Percentiles rank a stretch among this genome's conserved stretches.
Evolutionary conservation across 2,797 vertebrate species (phyloP).

Genomic region (Scarus forsteni): DNA sequence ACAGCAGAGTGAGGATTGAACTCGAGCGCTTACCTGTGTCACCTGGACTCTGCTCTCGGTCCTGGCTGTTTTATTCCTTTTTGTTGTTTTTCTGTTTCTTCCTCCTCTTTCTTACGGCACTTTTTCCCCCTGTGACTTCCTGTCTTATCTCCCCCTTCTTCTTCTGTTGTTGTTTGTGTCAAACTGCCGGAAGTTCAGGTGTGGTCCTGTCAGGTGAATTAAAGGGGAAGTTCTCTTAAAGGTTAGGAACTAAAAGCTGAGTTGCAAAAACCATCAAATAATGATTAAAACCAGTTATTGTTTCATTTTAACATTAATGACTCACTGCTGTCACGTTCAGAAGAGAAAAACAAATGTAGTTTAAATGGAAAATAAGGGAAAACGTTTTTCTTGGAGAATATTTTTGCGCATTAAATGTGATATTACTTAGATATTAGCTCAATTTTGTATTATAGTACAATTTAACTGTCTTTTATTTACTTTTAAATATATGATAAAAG

Average conservation of each 20-base stretch:
- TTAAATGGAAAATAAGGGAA: too few species aligned
- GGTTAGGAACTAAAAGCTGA: background rate
- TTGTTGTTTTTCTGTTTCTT: background rate
- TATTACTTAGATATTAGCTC: too few species aligned
- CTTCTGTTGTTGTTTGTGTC: slow-evolving; percentile 15
- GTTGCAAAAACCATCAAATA: background rate
- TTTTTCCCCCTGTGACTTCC: background rate
- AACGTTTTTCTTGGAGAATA: too few species aligned
- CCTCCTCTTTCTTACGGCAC: background rate
- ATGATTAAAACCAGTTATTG: too few species aligned
- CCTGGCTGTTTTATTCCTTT: background rate
- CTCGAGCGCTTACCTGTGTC: background rate
- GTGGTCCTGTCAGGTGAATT: slow-evolving; percentile 45
- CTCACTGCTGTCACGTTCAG: too few species aligned
- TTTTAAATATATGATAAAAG: too few species aligned
- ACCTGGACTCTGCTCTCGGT: background rate
- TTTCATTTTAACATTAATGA: too few species aligned
- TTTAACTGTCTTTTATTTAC: too few species aligned
- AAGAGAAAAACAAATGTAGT: too few species aligned
- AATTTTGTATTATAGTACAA: too few species aligned
- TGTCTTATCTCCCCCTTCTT: background rate
- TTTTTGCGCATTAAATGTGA: too few species aligned
- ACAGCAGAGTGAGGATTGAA: too few species aligned
- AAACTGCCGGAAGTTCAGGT: slow-evolving; percentile 55
- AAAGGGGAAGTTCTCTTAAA: slow-evolving; percentile 43